phyloP scores from a whole-genome alignment of 2,888 invertebrate species.

The Yponomeuta evonymella region DNA sequence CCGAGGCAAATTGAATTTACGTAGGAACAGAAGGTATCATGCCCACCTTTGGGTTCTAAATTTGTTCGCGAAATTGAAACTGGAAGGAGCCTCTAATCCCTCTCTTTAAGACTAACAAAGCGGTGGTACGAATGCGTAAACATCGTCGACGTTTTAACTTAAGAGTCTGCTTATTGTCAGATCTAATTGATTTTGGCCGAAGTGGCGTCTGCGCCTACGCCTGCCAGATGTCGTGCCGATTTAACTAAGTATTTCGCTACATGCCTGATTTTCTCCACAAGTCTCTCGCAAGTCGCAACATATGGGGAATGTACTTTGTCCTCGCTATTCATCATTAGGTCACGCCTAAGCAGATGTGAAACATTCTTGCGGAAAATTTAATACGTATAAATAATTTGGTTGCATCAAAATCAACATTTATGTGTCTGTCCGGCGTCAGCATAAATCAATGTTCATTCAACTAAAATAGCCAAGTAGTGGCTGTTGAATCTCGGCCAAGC shows the following conservation, averaged over 20 bases:
- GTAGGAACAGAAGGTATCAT: too few species aligned
- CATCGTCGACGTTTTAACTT: constrained; percentile 17
- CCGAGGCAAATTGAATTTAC: too few species aligned
- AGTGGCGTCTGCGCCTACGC: not conserved
- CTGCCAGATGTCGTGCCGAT: not conserved
- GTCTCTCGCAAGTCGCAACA: not conserved
- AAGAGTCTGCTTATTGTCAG: constrained; percentile 15
- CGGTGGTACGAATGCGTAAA: constrained; percentile 18
- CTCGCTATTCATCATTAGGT: not conserved
- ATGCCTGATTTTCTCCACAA: not conserved
- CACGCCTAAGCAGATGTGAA: not conserved
- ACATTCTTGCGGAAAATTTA: not conserved
- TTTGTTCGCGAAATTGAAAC: not conserved
- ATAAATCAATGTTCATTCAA: constrained; percentile 46
- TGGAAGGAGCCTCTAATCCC: constrained; percentile 18
- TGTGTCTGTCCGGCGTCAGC: constrained; percentile 33
- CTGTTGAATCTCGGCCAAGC: constrained; percentile 45
- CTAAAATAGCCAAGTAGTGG: constrained; percentile 37
- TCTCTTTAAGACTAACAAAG: constrained; percentile 17
- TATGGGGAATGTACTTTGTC: not conserved
- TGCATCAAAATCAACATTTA: not conserved
- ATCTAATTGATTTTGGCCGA: constrained; percentile 3
- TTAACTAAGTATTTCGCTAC: not conserved
- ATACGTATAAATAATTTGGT: not conserved
- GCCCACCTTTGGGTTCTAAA: too few species aligned